Evolutionary conservation across 2,113 vertebrate genomes (phyloP), one percentile per base, ranked within the genome.

Genomic region (Melanotaenia duboulayi): DNA sequence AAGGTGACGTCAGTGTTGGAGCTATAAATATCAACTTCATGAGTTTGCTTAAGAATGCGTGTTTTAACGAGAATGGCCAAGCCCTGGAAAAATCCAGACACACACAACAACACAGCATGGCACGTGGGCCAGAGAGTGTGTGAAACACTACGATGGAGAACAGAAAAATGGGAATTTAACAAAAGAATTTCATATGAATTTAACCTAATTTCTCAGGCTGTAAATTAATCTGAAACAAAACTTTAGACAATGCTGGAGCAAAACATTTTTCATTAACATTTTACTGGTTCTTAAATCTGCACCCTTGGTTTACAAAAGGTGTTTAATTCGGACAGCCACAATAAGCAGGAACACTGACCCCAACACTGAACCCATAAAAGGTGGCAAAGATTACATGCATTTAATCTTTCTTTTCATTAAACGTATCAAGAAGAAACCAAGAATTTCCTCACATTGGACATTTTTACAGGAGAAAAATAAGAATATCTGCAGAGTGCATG

Each of bases 21-120:
- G 62, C 80, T 93, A 91, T 85, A 90, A 91, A 92, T 93, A 92
- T 64, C 55, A 50, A 19, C 74, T 59, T 72, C 78, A 89, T 70
- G 89, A 89, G 60, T 81, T 52, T 74, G 80, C 46, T 57, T 71
- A 86, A 75, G 85, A 89, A 87, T 80, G 85, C 87, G 78, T 62
- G 64, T 71, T 89, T 83, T 76, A 78, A 60, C 32, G 68, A 52
- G 48, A 71, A 80, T 62, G 59, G 44, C 24, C 16, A 44, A 17
- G n/a, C 28, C 39, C 11, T 72, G 59, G 40, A 66, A 58, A 66
- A 24, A 40, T 24, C 50, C 8, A 64, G 35, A 64, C 44, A 62
- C 22, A 67, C 20, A 61, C 65, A 6, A 2, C 55, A 57, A 42
- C 39, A 42, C 4, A 42, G 3, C 39, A 13, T 14, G 11, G 12